Percentiles rank a stretch among this genome's conserved stretches.
Conservation (phyloP, 2,888 invertebrate species). For the Drosophila buzzatii region DNA sequence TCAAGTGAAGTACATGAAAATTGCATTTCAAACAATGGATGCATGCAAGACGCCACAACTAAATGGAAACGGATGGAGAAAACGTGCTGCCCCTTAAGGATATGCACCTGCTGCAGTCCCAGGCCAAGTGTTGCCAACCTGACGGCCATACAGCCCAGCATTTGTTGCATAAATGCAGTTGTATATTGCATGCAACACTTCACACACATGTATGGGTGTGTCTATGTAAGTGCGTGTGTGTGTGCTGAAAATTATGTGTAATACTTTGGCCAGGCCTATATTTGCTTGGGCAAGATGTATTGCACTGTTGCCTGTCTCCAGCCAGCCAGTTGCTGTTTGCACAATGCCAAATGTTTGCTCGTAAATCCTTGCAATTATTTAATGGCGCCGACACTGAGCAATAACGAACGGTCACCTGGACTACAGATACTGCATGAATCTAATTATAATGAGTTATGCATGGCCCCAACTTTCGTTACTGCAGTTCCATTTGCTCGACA, state of each 20-base stretch:
- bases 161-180: slow-evolving; percentile 70
- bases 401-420: slow-evolving; percentile 55
- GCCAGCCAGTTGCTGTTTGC: slow-evolving; percentile 41
- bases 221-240: slow-evolving; percentile 24
- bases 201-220: neutral
- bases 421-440: slow-evolving; percentile 38
- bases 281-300: slow-evolving; percentile 70
- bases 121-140: slow-evolving; percentile 7
- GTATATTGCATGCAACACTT: slow-evolving; percentile 55
- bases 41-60: slow-evolving; percentile 8
- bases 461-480: slow-evolving; percentile 47
- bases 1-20: slow-evolving; percentile 58
- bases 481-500: slow-evolving; percentile 33
- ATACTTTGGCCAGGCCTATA: slow-evolving; percentile 66
- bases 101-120: slow-evolving; percentile 15
- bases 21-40: slow-evolving; percentile 55
- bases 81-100: slow-evolving; percentile 1
- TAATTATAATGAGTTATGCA: slow-evolving; percentile 80
- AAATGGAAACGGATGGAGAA: slow-evolving; percentile 20
- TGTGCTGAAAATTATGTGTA: slow-evolving; percentile 72
- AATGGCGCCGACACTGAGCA: slow-evolving; percentile 64
- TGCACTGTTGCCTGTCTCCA: slow-evolving; percentile 27
- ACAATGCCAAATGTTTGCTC: slow-evolving; percentile 65
- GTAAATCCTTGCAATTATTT: slow-evolving; percentile 78
- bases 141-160: slow-evolving; percentile 44